Conservation (phyloP, 2,113 vertebrate genomes). For the Gopherus evgoodei region DNA sequence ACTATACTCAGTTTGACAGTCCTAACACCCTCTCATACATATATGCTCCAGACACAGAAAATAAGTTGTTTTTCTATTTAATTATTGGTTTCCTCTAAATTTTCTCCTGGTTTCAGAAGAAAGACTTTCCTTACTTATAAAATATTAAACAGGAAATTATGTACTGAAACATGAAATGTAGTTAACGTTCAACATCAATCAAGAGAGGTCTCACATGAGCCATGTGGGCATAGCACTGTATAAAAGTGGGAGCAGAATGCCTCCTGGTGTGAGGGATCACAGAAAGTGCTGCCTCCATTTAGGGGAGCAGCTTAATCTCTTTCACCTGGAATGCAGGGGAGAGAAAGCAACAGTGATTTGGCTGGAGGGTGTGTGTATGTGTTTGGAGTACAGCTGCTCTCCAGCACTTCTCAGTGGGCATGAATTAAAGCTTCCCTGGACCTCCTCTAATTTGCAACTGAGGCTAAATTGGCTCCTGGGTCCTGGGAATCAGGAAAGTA, state of each 20-base stretch:
- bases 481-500: not conserved
- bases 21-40: rapidly evolving
- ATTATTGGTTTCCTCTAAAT: not conserved
- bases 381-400: not conserved
- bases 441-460: not conserved
- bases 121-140: not conserved
- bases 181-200: rapidly evolving
- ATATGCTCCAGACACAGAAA: not conserved
- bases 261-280: not conserved
- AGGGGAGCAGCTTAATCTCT: not conserved
- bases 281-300: not conserved
- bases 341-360: not conserved
- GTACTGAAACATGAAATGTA: not conserved
- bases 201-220: not conserved
- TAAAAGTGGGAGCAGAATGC: not conserved
- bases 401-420: not conserved
- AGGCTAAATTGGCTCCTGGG: not conserved
- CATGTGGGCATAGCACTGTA: not conserved
- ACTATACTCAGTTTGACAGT: not conserved
- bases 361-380: not conserved
- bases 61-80: not conserved
- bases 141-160: not conserved
- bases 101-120: not conserved
- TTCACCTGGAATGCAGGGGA: not conserved
- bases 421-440: not conserved